Evolutionary conservation across 2,888 invertebrate genomes (phyloP).

Genomic region (Blastobasis adustella): DNA sequence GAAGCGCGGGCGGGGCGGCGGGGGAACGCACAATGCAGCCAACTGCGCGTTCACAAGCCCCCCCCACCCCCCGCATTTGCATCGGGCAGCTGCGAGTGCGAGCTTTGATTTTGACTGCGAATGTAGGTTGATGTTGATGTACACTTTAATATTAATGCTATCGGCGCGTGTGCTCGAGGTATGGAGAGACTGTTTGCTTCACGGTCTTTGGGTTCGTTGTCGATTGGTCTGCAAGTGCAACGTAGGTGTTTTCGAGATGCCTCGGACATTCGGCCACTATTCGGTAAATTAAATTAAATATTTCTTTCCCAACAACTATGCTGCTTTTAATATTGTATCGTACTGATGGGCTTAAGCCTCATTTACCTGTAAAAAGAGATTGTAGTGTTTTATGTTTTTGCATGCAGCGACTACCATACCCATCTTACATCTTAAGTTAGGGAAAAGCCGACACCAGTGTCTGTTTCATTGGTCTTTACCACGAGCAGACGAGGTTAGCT

Average conservation of each 20-base stretch:
- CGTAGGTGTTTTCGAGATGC: constrained; percentile 2
- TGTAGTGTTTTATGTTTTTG: too few relatives aligned
- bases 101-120: constrained; percentile 49
- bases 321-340: too few relatives aligned
- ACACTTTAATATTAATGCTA: constrained; percentile 22
- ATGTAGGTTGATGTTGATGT: constrained; percentile 22
- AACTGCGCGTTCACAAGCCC: constrained; percentile 62
- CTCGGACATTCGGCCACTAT: too few relatives aligned
- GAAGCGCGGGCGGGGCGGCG: constrained; percentile 32
- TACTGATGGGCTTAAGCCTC: too few relatives aligned
- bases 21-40: constrained; percentile 61
- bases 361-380: too few relatives aligned
- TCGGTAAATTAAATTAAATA: too few relatives aligned
- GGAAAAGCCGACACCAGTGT: too few relatives aligned
- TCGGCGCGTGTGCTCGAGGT: background rate
- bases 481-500: too few relatives aligned
- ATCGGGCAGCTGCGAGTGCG: constrained; percentile 51
- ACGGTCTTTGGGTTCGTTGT: background rate
- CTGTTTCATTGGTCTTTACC: too few relatives aligned
- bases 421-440: too few relatives aligned
- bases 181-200: constrained; percentile 5
- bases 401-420: too few relatives aligned
- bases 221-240: background rate
- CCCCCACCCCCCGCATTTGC: constrained; percentile 50
- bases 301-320: too few relatives aligned